Evolutionary conservation across 2,888 invertebrate genomes (phyloP).

Genomic region (Tethea ocularis): DNA sequence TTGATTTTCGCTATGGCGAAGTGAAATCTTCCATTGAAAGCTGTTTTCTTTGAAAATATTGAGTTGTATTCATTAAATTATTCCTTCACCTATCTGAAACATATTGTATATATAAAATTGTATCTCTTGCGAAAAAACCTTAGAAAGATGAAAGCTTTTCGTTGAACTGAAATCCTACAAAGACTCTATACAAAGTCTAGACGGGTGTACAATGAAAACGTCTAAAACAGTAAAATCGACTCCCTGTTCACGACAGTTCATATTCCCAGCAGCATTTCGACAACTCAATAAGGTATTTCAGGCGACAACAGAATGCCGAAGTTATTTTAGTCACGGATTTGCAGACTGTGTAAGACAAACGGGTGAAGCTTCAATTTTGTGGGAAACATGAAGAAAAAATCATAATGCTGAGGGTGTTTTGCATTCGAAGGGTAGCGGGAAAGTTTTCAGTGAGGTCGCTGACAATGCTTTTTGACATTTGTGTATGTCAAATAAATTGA

Average conservation of each 20-base stretch:
- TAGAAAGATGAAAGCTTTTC: too few relatives aligned
- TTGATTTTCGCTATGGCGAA: too few relatives aligned
- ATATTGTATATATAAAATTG: too few relatives aligned
- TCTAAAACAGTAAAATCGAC: constrained; percentile 2
- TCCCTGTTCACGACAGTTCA: constrained; percentile 37
- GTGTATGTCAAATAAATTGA: too few relatives aligned
- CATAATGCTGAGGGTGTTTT: constrained; percentile 29
- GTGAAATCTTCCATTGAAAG: too few relatives aligned
- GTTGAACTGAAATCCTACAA: background rate
- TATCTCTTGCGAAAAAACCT: too few relatives aligned
- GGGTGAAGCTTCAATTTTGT: constrained; percentile 20
- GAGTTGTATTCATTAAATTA: too few relatives aligned
- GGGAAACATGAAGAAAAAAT: constrained; percentile 31
- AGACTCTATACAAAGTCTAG: background rate
- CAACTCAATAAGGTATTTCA: constrained; percentile 50
- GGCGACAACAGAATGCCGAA: constrained; percentile 21
- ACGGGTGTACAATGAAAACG: background rate
- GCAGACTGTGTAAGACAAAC: constrained; percentile 62
- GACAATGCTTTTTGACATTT: too few relatives aligned
- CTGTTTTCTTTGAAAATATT: too few relatives aligned
- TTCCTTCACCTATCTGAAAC: too few relatives aligned
- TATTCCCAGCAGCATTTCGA: constrained; percentile 43
- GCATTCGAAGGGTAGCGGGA: constrained; percentile 20
- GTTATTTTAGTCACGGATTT: constrained; percentile 71
- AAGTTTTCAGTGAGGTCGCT: too few relatives aligned